Conservation (phyloP, 2,797 vertebrate genomes). For the Glossophaga mutica region DNA sequence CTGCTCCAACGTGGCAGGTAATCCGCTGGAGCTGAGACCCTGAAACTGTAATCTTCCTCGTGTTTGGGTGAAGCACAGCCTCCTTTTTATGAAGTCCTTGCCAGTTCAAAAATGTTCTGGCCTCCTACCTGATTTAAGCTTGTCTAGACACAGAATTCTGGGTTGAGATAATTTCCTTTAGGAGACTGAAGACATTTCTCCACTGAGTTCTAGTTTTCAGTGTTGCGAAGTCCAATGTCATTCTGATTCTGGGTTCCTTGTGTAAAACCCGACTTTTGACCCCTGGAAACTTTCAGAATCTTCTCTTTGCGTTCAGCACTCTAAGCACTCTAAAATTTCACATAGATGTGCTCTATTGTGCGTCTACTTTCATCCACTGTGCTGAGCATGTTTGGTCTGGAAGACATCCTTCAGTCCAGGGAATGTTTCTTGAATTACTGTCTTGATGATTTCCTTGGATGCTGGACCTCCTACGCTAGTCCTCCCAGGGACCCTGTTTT, state of each 20-base stretch:
- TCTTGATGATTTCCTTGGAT: background rate
- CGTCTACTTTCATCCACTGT: background rate
- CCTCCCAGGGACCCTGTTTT: background rate
- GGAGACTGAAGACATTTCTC: background rate
- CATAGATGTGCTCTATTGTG: background rate
- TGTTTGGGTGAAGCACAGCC: background rate
- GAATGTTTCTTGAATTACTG: background rate
- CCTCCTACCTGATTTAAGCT: background rate
- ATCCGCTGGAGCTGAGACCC: background rate
- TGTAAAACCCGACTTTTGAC: background rate
- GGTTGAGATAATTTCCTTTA: constrained; percentile 19
- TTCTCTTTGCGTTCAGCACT: background rate
- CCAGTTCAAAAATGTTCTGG: background rate
- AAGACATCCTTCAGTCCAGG: background rate
- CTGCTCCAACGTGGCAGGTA: background rate
- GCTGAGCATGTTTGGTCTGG: background rate
- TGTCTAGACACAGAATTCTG: background rate
- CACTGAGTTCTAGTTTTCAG: background rate
- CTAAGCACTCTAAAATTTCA: constrained; percentile 20
- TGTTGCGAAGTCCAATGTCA: background rate
- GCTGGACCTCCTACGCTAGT: background rate
- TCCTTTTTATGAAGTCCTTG: background rate
- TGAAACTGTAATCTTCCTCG: background rate
- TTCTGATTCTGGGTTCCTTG: background rate
- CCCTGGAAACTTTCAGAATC: background rate